Conservation (phyloP, 2,113 vertebrate species). For the Saccopteryx leptura region DNA sequence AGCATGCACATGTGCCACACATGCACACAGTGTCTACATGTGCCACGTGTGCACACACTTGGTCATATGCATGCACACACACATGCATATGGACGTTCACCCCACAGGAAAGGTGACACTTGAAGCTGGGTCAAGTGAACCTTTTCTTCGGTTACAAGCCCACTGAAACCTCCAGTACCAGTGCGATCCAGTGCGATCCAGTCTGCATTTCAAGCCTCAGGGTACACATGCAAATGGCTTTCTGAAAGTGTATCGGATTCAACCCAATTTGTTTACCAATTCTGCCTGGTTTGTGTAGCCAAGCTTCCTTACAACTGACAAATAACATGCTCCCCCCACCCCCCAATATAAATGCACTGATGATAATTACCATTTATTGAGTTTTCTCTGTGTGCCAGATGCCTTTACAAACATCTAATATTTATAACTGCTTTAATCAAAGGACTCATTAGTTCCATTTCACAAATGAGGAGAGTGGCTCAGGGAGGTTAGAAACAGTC, state of each 20-base stretch:
- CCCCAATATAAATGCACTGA: slow-evolving; percentile 38
- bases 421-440: slow-evolving; percentile 60
- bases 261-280: background rate
- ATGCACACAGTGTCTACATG: too few species aligned
- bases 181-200: too few species aligned
- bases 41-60: too few species aligned
- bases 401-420: slow-evolving; percentile 58
- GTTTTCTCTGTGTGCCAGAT: background rate
- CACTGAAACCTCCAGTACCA: rapidly evolving
- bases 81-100: background rate
- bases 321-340: background rate
- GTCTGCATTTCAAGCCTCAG: background rate
- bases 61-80: background rate
- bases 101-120: background rate
- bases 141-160: background rate
- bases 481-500: background rate
- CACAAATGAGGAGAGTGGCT: background rate
- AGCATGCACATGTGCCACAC: too few species aligned
- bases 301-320: background rate
- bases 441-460: slow-evolving; percentile 63
- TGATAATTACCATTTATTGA: slow-evolving; percentile 36
- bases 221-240: background rate
- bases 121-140: background rate
- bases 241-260: slow-evolving; percentile 13
- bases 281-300: background rate